phyloP scores from a whole-genome alignment of 2,888 invertebrate genomes.

The Xestia c-nigrum region DNA sequence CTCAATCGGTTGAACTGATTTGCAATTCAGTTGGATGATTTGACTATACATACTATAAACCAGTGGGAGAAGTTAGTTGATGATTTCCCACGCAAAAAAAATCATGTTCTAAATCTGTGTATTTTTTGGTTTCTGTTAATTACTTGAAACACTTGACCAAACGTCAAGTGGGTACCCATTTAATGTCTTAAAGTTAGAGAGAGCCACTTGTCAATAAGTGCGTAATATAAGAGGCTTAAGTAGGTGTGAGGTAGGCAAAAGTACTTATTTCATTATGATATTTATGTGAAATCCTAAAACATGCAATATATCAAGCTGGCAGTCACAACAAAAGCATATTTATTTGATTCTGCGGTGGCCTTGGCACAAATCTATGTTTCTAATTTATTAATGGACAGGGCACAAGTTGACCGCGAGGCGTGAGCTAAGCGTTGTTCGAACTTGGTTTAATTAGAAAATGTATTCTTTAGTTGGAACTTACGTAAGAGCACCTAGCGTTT shows the following conservation, averaged over 20 bases:
- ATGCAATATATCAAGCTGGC: conserved; percentile 31
- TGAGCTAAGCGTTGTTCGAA: conserved; percentile 17
- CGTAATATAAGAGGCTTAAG: conserved; percentile 38
- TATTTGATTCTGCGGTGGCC: conserved; percentile 31
- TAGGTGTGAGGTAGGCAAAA: neutral
- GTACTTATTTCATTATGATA: conserved; percentile 1
- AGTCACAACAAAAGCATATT: conserved; percentile 17
- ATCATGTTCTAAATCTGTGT: neutral
- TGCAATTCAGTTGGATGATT: neutral
- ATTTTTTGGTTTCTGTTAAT: conserved; percentile 4
- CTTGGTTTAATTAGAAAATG: conserved; percentile 18
- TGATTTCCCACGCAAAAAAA: no score
- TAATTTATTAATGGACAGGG: conserved; percentile 49
- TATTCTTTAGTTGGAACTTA: neutral
- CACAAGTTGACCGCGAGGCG: conserved; percentile 5
- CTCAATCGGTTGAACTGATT: neutral
- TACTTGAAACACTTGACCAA: neutral
- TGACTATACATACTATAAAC: no score
- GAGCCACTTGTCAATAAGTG: conserved; percentile 7
- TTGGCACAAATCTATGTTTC: conserved; percentile 41
- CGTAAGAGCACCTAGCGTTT: neutral
- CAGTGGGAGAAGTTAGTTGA: no score
- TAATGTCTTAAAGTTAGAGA: neutral
- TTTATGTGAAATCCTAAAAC: conserved; percentile 4
- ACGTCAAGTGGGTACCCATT: no score